These are phyloP conservation scores for Triops cancriformis DNA, from an alignment of 1,140 invertebrate genomes.

Conservation along the genomic window DNA sequence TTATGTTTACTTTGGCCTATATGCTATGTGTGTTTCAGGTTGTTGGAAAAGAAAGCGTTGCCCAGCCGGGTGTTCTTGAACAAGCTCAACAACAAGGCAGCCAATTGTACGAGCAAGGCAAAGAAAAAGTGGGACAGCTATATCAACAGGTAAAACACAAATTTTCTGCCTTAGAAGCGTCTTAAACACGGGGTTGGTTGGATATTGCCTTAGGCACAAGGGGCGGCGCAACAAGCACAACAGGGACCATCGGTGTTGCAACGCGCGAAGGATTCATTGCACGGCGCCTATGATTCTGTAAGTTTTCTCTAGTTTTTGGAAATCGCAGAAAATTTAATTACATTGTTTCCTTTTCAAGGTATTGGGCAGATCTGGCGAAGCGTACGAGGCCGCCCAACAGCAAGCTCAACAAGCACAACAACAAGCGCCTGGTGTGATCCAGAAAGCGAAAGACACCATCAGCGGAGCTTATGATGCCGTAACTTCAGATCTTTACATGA, in stretches of 20 bases:
- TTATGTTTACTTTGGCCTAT: neutral
- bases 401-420: neutral
- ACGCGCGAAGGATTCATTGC: neutral
- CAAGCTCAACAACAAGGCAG: neutral
- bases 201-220: neutral
- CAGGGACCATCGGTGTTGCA: neutral
- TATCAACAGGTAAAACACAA: neutral
- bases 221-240: neutral
- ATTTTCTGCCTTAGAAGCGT: neutral
- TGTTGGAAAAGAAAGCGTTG: neutral
- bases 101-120: neutral
- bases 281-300: neutral
- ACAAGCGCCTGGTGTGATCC: neutral
- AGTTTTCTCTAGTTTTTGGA: neutral
- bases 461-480: neutral
- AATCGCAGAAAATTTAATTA: no score
- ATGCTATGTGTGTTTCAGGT: neutral
- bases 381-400: neutral
- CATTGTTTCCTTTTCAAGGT: neutral
- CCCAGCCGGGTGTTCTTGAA: neutral
- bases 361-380: neutral
- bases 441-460: neutral
- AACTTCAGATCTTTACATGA: neutral
- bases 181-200: neutral
- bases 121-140: neutral